Evolutionary conservation across 2,797 vertebrate species (phyloP).

Genomic region (Buphagus erythrorhynchus): DNA sequence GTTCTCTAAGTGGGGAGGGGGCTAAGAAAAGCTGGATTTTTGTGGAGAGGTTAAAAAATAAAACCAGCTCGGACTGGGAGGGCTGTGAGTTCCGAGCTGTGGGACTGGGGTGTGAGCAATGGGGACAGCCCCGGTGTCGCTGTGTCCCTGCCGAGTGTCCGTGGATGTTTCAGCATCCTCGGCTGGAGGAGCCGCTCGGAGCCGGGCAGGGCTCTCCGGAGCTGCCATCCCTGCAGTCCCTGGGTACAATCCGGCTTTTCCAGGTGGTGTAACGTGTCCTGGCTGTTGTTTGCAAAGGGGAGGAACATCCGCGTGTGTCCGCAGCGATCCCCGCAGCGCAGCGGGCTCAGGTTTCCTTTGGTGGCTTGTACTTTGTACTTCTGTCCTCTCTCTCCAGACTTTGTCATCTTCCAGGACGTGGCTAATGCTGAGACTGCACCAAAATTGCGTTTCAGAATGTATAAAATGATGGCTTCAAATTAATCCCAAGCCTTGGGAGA

Average conservation of each 20-base stretch:
- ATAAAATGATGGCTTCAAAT: not conserved
- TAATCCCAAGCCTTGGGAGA: not conserved
- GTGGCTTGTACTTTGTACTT: not conserved
- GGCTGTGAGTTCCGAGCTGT: rapidly evolving
- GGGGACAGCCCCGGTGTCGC: not conserved
- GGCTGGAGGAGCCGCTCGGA: too few species aligned
- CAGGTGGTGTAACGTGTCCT: rapidly evolving
- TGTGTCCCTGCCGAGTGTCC: rapidly evolving
- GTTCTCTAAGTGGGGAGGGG: not conserved
- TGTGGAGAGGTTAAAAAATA: not conserved
- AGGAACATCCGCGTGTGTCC: not conserved
- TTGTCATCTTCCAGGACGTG: not conserved
- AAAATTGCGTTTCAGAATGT: not conserved
- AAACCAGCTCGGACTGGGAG: rapidly evolving
- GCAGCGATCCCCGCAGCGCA: rapidly evolving
- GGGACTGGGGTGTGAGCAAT: not conserved
- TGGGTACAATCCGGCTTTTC: rapidly evolving
- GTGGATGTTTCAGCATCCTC: rapidly evolving
- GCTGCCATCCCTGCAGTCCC: rapidly evolving
- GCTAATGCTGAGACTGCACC: not conserved
- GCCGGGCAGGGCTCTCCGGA: not conserved
- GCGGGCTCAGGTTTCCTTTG: rapidly evolving
- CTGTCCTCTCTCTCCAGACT: not conserved
- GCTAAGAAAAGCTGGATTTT: not conserved
- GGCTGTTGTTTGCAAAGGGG: not conserved